Percentiles rank a stretch among this genome's conserved stretches.
phyloP scores from a whole-genome alignment of 2,113 vertebrate genomes.

The Euleptes europaea region DNA sequence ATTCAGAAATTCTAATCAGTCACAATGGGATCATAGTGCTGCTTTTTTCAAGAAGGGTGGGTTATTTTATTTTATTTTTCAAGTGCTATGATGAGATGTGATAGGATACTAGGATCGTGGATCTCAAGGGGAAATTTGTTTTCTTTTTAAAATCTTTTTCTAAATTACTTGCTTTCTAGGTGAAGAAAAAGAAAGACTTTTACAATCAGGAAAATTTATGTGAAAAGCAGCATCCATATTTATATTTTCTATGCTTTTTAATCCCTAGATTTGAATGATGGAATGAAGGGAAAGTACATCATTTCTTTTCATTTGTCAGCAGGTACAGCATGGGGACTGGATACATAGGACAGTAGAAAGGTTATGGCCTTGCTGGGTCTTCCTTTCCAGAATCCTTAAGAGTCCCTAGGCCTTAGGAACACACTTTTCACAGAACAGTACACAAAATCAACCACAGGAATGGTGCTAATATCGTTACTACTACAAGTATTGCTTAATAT shows the following conservation, averaged over 20 bases:
- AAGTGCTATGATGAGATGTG: neutral
- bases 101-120: neutral
- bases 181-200: neutral
- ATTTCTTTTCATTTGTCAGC: neutral
- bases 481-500: too few species aligned
- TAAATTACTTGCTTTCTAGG: neutral
- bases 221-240: neutral
- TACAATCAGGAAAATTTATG: neutral
- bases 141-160: neutral
- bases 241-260: neutral
- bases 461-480: too few species aligned
- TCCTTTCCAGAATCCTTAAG: neutral
- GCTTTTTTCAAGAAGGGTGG: neutral
- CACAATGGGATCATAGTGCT: neutral
- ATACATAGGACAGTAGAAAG: neutral
- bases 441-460: too few species aligned
- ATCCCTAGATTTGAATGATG: neutral
- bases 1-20: slow-evolving; percentile 20
- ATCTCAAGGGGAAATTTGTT: slow-evolving; percentile 9
- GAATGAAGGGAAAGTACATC: neutral
- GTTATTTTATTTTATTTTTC: neutral
- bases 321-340: neutral
- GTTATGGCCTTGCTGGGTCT: neutral
- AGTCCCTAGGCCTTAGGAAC: neutral
- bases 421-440: too few species aligned